Evolutionary conservation across 2,113 vertebrate species (phyloP).

Genomic region (Shinisaurus crocodilurus): DNA sequence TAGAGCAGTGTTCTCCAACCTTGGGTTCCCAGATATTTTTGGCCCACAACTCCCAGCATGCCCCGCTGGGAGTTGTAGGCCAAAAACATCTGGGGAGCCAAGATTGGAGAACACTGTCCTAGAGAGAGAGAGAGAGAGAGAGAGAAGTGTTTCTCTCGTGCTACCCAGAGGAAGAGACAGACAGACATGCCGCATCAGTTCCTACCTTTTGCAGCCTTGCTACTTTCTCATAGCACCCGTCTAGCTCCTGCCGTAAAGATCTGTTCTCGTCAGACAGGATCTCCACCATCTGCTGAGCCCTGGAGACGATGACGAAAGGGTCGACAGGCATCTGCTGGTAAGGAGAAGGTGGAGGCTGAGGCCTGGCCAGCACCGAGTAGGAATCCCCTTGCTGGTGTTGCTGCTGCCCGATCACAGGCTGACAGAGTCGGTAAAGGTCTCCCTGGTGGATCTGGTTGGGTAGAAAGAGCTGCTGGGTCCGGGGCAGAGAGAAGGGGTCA

Average conservation of each 20-base stretch:
- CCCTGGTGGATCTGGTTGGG: constrained; percentile 81
- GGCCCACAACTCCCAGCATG: too few relatives aligned
- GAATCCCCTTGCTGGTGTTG: constrained; percentile 78
- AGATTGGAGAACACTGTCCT: too few relatives aligned
- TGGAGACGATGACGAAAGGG: constrained; percentile 89
- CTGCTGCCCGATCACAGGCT: constrained; percentile 74
- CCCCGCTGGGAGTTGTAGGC: too few relatives aligned
- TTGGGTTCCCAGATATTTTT: too few relatives aligned
- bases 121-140: too few relatives aligned
- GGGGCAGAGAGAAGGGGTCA: constrained; percentile 72
- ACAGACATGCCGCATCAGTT: rapidly evolving
- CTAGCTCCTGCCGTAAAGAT: constrained; percentile 91
- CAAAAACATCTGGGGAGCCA: too few relatives aligned
- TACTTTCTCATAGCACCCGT: constrained; percentile 93
- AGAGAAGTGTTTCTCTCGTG: too few relatives aligned
- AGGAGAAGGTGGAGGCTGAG: constrained; percentile 84
- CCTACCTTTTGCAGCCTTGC: constrained; percentile 93
- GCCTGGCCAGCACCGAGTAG: constrained; percentile 85
- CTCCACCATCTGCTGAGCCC: constrained; percentile 95
- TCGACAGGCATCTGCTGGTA: constrained; percentile 88
- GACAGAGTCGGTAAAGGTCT: constrained; percentile 75
- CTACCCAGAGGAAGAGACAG: background rate
- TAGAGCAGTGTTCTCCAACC: too few relatives aligned
- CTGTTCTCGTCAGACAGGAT: constrained; percentile 93
- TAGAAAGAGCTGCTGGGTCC: constrained; percentile 78